Conservation (phyloP, 1,140 invertebrate genomes). For the Bradysia coprophila region DNA sequence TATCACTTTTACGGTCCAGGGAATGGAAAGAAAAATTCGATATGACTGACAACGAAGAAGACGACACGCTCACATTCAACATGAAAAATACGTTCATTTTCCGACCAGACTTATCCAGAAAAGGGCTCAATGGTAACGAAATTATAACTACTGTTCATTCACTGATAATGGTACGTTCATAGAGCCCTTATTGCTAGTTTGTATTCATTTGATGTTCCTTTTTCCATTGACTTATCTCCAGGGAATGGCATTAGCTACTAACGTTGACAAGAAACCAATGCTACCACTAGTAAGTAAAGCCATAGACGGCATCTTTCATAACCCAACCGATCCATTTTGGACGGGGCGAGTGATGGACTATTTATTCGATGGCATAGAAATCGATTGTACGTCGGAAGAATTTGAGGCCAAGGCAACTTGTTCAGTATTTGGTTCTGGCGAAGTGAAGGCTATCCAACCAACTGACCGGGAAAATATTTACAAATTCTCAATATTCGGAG, state of each 20-base stretch:
- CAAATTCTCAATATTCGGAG: constrained; percentile 46
- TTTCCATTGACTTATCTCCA: neutral
- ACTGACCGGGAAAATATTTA: constrained; percentile 36
- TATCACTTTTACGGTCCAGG: constrained; percentile 21
- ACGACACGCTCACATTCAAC: constrained; percentile 47
- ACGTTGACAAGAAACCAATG: constrained; percentile 33
- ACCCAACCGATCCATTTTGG: constrained; percentile 27
- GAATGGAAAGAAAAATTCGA: constrained; percentile 62
- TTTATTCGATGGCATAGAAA: constrained; percentile 29
- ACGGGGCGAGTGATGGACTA: constrained; percentile 28
- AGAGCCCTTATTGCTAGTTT: neutral
- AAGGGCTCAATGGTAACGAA: constrained; percentile 34
- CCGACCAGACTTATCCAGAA: constrained; percentile 28
- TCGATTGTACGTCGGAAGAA: constrained; percentile 41
- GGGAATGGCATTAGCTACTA: constrained; percentile 26
- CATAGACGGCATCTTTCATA: constrained; percentile 28
- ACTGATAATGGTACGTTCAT: constrained; percentile 26
- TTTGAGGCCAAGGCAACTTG: constrained; percentile 52
- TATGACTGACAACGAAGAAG: constrained; percentile 40
- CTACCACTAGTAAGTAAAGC: constrained; percentile 26
- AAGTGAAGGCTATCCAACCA: constrained; percentile 18
- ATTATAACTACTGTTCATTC: constrained; percentile 31
- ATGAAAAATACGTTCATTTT: constrained; percentile 19
- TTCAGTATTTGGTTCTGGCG: constrained; percentile 33
- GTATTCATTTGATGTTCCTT: neutral